Base-by-base conservation (phyloP, 2,888 invertebrate genomes). In the Hirtodrosophila cameraria region DNA sequence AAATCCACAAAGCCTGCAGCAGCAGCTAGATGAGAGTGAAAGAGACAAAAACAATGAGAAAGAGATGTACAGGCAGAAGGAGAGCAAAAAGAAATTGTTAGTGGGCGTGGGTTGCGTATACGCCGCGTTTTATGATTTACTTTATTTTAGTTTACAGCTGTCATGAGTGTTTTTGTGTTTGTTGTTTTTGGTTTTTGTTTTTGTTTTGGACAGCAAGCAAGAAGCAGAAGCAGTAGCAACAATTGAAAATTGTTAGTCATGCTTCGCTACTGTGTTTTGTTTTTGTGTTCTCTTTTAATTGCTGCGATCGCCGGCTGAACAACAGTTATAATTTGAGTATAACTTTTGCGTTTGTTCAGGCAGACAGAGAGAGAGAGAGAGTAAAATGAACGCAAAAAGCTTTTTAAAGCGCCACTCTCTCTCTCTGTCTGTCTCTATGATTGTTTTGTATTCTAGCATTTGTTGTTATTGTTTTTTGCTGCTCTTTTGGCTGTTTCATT, bases 311-410 rank as follows among this genome's bases (percentile, higher is more conserved):
- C 79, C 79, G 80, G 79, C 83, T 71, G 58, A 71, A 83, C 71
- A 79, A 79, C 81, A 83, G 80, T 83, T 83, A 79, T 72, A 80
- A 77, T 76, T 71, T 77, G 83, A 79, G 73, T 70, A 79, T 73
- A 58, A 67, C 76, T 70, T 66, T 28, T 50, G 49, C 38, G 35
- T 48, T 41, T 30, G 42, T 16, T n/a, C n/a, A n/a, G n/a, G n/a
- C n/a, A n/a, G n/a, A n/a, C n/a, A n/a, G n/a, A n/a, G n/a, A n/a
- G n/a, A n/a, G n/a, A n/a, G n/a, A n/a, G n/a, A n/a, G n/a, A n/a
- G n/a, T n/a, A n/a, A n/a, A n/a, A n/a, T 18, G 54, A 59, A 68
- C 46, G 52, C 58, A 41, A 76, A 65, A 63, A 30, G 36, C 31
- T 31, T 18, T 31, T 20, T 23, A 15, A 11, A 36, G 50, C 13